Conservation (phyloP, 1,140 invertebrate species). For the Agraylea sexmaculata region DNA sequence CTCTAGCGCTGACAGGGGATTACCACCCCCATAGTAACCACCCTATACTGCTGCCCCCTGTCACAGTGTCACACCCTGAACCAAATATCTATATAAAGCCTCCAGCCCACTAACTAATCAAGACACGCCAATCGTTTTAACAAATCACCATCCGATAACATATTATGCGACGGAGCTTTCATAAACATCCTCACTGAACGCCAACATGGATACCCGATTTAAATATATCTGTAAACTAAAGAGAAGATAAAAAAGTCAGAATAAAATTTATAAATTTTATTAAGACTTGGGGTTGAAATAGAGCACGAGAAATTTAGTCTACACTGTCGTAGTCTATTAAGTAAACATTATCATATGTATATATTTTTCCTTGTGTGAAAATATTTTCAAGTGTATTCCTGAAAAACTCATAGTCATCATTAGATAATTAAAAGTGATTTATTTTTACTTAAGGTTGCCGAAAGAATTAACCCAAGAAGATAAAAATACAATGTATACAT, state of each 20-base stretch:
- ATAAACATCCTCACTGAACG: background rate
- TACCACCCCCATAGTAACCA: constrained; percentile 11
- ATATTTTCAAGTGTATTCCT: too few species aligned
- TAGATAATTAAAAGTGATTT: too few species aligned
- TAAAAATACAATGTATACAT: too few species aligned
- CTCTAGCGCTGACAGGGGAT: constrained; percentile 21
- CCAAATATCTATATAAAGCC: constrained; percentile 18
- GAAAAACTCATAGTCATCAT: too few species aligned
- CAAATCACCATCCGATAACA: background rate
- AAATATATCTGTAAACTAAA: background rate
- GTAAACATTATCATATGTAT: too few species aligned
- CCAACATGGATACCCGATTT: background rate
- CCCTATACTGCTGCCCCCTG: constrained; percentile 2
- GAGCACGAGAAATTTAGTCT: too few species aligned
- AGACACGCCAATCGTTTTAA: background rate
- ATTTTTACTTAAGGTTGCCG: too few species aligned
- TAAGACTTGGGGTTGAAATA: too few species aligned
- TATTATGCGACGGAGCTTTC: constrained; percentile 6
- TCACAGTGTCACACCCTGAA: background rate
- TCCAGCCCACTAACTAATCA: background rate
- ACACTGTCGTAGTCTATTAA: too few species aligned
- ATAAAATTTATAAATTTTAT: too few species aligned
- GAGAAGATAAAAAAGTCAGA: background rate
- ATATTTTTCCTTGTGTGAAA: too few species aligned
- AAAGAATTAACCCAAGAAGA: too few species aligned